Base-by-base conservation (phyloP, 2,797 vertebrate species). In the Sitta carolinensis region DNA sequence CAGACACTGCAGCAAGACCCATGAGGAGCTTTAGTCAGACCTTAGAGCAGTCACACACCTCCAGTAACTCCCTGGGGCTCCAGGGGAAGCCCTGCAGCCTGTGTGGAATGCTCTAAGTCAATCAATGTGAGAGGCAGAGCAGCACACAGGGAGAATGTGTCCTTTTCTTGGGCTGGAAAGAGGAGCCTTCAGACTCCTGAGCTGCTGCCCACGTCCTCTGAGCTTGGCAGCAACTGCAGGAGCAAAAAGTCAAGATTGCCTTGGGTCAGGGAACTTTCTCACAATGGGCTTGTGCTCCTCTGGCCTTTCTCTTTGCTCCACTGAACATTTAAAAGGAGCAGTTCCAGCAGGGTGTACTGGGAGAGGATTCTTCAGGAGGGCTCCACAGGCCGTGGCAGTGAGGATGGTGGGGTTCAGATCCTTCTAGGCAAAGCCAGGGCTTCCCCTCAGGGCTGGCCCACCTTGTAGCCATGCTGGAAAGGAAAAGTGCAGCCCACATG, bases 91-190 rank as follows among this genome's bases (percentile, higher is more conserved):
- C 67, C 63, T 40, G 25, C 51, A 76, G 54, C 34, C n/a, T 12
- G 43, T 7, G 42, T 51, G 16, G 47, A 23, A 54, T 2, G 1
- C 23, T 75, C 34, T 11, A 23, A 67, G 40, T 43, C 38, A 77
- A 17, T 50, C 9, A 8, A 0, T 30, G 9, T 34, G 29, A 45
- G 55, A 68, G 0, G 2, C 4, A 9, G 66, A 63, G 52, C 61
- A 59, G n/a, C n/a, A 34, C 1, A 25, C 13, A 16, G 42, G 27
- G 47, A n/a, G 68, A 21, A 34, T 27, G 13, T 47, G 10, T 9
- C 30, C 26, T 12, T 38, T 55, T n/a, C 26, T 58, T 51, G 62
- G 13, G 7, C 55, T 66, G 79, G 17, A 17, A 84, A n/a, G 16
- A 40, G 50, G 26, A 89, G 5, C 14, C 20, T 58, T 51, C 48